Base-by-base conservation (phyloP, 2,888 invertebrate genomes). In the Eupithecia inturbata region DNA sequence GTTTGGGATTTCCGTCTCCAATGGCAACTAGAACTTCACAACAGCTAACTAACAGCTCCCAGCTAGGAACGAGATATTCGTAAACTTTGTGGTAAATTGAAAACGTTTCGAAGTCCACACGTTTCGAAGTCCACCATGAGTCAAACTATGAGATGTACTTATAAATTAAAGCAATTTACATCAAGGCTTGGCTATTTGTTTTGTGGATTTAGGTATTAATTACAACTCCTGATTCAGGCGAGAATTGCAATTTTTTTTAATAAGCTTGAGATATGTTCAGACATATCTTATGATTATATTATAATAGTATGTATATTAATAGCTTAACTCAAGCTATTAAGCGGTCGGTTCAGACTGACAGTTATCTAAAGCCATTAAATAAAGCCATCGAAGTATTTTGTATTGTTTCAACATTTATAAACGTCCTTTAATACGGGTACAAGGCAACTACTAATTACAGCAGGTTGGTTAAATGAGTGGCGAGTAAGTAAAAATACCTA, bases 1-100 rank as follows among this genome's bases (percentile, higher is more conserved):
- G 77, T 77, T 77, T 73, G 77, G 76, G 71, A 72, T 78, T 80
- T 74, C 78, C 78, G 79, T 79, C 75, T 74, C 78, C 78, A 79
- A 77, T 78, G 72, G 79, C 76, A 77, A 76, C 77, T 78, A 70
- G 68, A 67, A 68, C 64, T 60, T 67, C 72, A 80, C 80, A 79
- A 75, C 79, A 77, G 67, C 71, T 41, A 73, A 69, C 68, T 67
- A 72, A 70, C 62, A 53, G 62, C n/a, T 36, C n/a, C 0, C 31
- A 22, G 4, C 33, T 36, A 33, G 19, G 63, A 31, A 19, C 10
- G 9, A 31, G 31, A 62, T 60, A 74, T 68, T 73, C 57, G 26
- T 57, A 57, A 57, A 57, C 57, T 57, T 57, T 26, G 57, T 14
- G 22, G 57, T 26, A 57, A 26, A 57, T 26, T 26, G 57, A 57